Evolutionary conservation across 2,888 invertebrate species (phyloP), one percentile per base, ranked within the genome.

Genomic region (Pammene fasciana): DNA sequence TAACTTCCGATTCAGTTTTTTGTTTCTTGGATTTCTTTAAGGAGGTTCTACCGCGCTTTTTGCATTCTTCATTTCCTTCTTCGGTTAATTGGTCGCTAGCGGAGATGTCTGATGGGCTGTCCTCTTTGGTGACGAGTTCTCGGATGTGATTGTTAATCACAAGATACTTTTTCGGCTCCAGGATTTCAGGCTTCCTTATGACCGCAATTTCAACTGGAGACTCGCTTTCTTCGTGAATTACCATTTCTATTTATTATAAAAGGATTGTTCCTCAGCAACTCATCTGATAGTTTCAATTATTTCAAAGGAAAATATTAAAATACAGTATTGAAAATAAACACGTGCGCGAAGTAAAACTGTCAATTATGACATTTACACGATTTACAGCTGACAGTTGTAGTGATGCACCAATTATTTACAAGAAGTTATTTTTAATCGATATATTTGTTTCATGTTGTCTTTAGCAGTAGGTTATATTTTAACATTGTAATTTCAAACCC

Each of bases 91-190:
- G 78, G 13, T 72, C 72, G 10, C n/a, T 73, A 11, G 9, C 13
- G 4, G n/a, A 68, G 38, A 65, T 45, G 65, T 61, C 36, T 26
- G 70, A 43, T 64, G 73, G 36, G 70, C 70, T 72, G 50, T 68
- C 61, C 38, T 46, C 65, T 41, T 75, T 74, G 38, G 65, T 73
- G 16, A 64, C 68, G 13, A 82, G 72, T 74, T 85, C 83, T 43
- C 81, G 78, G 10, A 86, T 85, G 71, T 85, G 85, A 72, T 86
- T 85, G 72, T 84, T 81, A 11, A 85, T 81, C 73, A 86, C 78
- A 73, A 86, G 74, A 72, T 82, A 80, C 43, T 82, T 83, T 75
- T 81, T 80, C 2, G 73, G 74, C 71, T 78, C 76, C 74, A 75
- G 74, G 56, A 77, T 72, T 43, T 78, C 75, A 13, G 68, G 62